Percentiles rank a stretch among this genome's conserved stretches.
Conservation (phyloP, 2,797 vertebrate species). For the Aythya fuligula region DNA sequence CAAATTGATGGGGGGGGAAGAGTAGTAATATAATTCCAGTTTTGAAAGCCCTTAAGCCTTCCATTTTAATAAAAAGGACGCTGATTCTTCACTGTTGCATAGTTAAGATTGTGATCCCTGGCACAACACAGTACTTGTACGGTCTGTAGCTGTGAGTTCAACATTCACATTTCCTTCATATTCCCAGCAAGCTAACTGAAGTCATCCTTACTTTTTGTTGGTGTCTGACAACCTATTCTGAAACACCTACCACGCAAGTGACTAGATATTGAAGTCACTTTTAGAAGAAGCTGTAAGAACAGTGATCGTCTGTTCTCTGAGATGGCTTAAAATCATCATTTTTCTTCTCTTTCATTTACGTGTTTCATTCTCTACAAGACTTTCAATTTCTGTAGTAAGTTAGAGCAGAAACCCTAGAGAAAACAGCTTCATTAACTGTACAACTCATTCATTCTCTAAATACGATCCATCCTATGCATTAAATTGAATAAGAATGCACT, state of each 20-base stretch:
- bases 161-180: not conserved
- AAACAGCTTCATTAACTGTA: constrained; percentile 24
- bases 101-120: not conserved
- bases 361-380: not conserved
- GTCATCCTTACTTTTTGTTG: not conserved
- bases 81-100: not conserved
- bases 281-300: not conserved
- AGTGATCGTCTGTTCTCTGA: not conserved
- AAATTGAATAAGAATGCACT: not conserved
- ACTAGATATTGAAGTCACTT: not conserved
- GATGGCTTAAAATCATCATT: not conserved
- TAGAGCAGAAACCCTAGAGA: not conserved
- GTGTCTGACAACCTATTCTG: not conserved
- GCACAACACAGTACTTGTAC: not conserved
- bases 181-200: not conserved
- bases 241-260: not conserved
- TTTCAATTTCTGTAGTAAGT: not conserved
- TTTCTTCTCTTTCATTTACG: not conserved
- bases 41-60: not conserved
- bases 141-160: not conserved
- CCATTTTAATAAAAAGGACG: not conserved
- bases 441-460: constrained; percentile 14
- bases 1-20: not conserved
- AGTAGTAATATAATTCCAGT: not conserved
- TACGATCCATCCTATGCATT: not conserved